These are phyloP conservation scores for Drosophila stalkeri DNA, from an alignment of 2,888 invertebrate species.

Conservation along the genomic window DNA sequence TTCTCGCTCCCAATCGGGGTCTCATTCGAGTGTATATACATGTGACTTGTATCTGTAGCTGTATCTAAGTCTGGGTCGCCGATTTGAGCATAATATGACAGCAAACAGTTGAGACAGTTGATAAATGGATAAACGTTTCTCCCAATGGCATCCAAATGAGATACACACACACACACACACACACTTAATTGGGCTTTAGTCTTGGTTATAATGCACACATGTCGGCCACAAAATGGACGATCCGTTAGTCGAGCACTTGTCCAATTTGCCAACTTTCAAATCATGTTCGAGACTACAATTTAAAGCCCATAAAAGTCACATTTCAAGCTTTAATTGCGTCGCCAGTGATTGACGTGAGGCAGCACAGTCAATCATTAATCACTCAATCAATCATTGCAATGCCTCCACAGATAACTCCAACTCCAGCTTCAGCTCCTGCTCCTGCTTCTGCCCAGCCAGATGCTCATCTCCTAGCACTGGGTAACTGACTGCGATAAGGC, in stretches of 20 bases:
- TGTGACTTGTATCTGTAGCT: not conserved
- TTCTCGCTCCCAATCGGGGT: slow-evolving; percentile 40
- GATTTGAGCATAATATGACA: slow-evolving; percentile 82
- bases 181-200: slow-evolving; percentile 67
- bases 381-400: slow-evolving; percentile 80
- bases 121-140: slow-evolving; percentile 75
- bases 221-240: slow-evolving; percentile 10
- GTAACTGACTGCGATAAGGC: slow-evolving; percentile 15
- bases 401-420: slow-evolving; percentile 37
- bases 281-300: slow-evolving; percentile 51
- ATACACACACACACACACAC: slow-evolving; percentile 34
- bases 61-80: slow-evolving; percentile 53
- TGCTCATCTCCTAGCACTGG: slow-evolving; percentile 30
- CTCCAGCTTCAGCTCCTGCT: not conserved
- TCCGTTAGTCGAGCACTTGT: slow-evolving; percentile 39
- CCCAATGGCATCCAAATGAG: slow-evolving; percentile 66
- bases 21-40: slow-evolving; percentile 13
- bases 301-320: slow-evolving; percentile 61
- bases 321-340: slow-evolving; percentile 62
- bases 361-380: slow-evolving; percentile 79
- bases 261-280: slow-evolving; percentile 48
- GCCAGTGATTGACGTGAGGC: slow-evolving; percentile 42
- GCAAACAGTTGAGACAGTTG: slow-evolving; percentile 78
- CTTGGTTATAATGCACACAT: slow-evolving; percentile 10
- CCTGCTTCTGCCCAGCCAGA: slow-evolving; percentile 27